A percentile compares a stretch with the other conserved stretches of the same genome.
Evolutionary conservation across 2,113 vertebrate genomes (phyloP).

Genomic region (Dipodomys spectabilis): DNA sequence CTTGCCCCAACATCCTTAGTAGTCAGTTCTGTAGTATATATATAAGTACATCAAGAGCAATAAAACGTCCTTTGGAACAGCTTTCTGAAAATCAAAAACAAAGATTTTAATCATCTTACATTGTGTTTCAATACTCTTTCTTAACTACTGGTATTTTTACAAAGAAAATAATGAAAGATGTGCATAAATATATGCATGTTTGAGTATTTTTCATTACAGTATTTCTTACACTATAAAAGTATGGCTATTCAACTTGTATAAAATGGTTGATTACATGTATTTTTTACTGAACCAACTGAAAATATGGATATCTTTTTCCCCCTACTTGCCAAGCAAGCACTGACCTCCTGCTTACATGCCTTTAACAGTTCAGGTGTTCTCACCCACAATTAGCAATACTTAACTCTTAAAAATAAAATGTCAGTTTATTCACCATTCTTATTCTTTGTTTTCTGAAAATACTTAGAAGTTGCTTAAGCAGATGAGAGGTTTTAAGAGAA

Average conservation of each 20-base stretch:
- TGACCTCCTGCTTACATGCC: neutral
- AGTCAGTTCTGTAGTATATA: neutral
- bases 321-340: neutral
- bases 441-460: constrained; percentile 29
- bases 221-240: constrained; percentile 57
- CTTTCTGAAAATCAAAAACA: constrained; percentile 34
- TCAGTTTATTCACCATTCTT: constrained; percentile 23
- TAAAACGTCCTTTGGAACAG: constrained; percentile 25
- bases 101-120: constrained; percentile 1
- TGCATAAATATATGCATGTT: neutral
- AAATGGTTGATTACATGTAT: neutral
- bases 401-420: constrained; percentile 50
- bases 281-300: constrained; percentile 3
- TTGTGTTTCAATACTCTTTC: constrained; percentile 22
- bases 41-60: neutral
- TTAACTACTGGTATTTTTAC: constrained; percentile 46
- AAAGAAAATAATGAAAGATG: constrained; percentile 24
- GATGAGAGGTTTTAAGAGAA: constrained; percentile 14
- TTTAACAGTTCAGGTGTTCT: neutral
- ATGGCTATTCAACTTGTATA: neutral
- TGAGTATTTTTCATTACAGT: constrained; percentile 30
- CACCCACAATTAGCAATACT: constrained; percentile 39
- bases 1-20: neutral
- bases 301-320: neutral
- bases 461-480: neutral